Percentiles rank a stretch among this genome's conserved stretches.
These are phyloP conservation scores for Nomada flava DNA, from an alignment of 2,888 invertebrate genomes.

Conservation along the genomic window DNA sequence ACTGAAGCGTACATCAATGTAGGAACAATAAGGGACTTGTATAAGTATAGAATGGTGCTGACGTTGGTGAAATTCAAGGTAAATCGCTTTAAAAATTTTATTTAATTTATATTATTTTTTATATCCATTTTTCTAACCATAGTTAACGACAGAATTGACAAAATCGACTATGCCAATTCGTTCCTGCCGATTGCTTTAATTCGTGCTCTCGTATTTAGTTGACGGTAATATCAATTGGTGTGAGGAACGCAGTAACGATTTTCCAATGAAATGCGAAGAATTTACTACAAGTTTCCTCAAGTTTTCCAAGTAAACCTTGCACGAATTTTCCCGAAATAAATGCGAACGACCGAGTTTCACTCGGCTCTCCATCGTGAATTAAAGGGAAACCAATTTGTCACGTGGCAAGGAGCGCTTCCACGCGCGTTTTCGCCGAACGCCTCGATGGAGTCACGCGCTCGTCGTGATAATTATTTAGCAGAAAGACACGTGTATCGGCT, in stretches of 20 bases:
- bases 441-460: constrained; percentile 22
- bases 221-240: no score
- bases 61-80: no score
- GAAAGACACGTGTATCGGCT: constrained; percentile 21
- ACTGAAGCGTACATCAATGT: no score
- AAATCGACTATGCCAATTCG: background rate
- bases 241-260: background rate
- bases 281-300: background rate
- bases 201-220: no score
- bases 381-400: constrained; percentile 18
- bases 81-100: no score
- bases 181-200: background rate
- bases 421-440: background rate
- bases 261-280: background rate
- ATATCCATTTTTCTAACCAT: background rate
- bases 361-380: background rate
- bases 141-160: background rate
- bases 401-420: background rate
- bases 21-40: no score
- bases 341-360: background rate
- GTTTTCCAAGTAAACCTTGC: background rate
- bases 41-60: no score
- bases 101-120: no score
- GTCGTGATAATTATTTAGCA: constrained; percentile 24
- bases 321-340: background rate